These are phyloP conservation scores for Danaus chrysippus DNA, from an alignment of 2,888 invertebrate species.

Conservation along the genomic window DNA sequence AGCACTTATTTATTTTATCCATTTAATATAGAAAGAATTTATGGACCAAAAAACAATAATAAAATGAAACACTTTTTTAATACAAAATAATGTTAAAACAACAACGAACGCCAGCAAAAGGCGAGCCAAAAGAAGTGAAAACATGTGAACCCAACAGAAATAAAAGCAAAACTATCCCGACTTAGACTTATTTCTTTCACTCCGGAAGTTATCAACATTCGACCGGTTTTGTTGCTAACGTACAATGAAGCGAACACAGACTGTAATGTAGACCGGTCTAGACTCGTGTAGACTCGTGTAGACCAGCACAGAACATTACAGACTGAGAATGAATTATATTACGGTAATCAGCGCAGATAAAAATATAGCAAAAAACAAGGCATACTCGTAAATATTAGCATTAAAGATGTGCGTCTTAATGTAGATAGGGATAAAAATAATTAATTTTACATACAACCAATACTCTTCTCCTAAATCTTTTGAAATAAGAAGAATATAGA, in stretches of 20 bases:
- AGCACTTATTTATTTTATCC: neutral
- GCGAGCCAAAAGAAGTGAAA: slow-evolving; percentile 55
- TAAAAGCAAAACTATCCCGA: slow-evolving; percentile 54
- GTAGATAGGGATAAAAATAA: no score
- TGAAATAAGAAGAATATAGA: no score
- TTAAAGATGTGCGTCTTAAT: no score
- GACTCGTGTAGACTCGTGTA: slow-evolving; percentile 1
- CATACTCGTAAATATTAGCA: no score
- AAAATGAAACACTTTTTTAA: slow-evolving; percentile 35
- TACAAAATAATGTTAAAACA: slow-evolving; percentile 53
- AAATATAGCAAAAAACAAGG: no score
- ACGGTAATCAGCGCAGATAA: no score
- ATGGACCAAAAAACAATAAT: slow-evolving; percentile 13
- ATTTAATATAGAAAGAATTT: slow-evolving; percentile 2
- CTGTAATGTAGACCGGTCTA: neutral
- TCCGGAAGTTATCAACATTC: slow-evolving; percentile 69
- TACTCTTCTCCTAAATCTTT: no score
- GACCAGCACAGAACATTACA: neutral
- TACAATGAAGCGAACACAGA: slow-evolving; percentile 8
- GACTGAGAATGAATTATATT: neutral
- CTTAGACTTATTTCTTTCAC: slow-evolving; percentile 61
- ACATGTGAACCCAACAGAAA: slow-evolving; percentile 58
- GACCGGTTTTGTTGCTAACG: slow-evolving; percentile 54
- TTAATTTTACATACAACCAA: no score
- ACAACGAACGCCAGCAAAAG: slow-evolving; percentile 49